Percentiles rank a stretch among this genome's conserved stretches.
These are phyloP conservation scores for Aphelenchoides avenae DNA, from an alignment of 1,140 invertebrate genomes.

Conservation along the genomic window DNA sequence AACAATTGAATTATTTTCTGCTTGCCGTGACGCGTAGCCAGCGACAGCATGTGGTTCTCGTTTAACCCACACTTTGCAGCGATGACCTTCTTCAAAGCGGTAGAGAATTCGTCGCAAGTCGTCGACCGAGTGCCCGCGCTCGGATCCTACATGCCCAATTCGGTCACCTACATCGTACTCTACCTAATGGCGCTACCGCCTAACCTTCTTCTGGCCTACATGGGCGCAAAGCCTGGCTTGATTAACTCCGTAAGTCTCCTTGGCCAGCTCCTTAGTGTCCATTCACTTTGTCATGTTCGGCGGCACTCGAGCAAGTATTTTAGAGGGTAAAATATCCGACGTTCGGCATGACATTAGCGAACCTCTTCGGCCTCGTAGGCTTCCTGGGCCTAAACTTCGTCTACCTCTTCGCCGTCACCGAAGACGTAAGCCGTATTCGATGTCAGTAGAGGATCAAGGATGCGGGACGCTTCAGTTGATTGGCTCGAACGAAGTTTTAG, in stretches of 20 bases:
- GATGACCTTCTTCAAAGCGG: constrained; percentile 51
- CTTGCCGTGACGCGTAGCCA: no score
- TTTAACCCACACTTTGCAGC: no score
- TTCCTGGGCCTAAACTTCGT: constrained; percentile 48
- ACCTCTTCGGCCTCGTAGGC: constrained; percentile 47
- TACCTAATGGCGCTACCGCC: constrained; percentile 49
- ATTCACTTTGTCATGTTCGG: no score
- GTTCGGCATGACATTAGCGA: constrained; percentile 47
- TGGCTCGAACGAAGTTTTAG: constrained; percentile 20
- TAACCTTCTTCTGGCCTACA: constrained; percentile 47
- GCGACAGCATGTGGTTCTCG: no score
- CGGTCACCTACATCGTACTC: constrained; percentile 48
- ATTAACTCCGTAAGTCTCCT: no score
- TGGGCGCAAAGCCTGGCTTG: constrained; percentile 44
- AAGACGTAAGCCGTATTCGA: constrained; percentile 33
- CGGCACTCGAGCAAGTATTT: no score
- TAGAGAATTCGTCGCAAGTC: constrained; percentile 34
- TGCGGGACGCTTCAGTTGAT: background rate
- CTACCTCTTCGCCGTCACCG: constrained; percentile 40
- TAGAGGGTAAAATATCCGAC: background rate
- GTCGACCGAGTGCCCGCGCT: constrained; percentile 25
- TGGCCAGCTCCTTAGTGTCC: no score
- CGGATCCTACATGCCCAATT: constrained; percentile 40
- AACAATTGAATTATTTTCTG: no score
- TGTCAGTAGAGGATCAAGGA: background rate